These are phyloP conservation scores for Spondyliosoma cantharus DNA, from an alignment of 2,797 vertebrate species.

Conservation along the genomic window DNA sequence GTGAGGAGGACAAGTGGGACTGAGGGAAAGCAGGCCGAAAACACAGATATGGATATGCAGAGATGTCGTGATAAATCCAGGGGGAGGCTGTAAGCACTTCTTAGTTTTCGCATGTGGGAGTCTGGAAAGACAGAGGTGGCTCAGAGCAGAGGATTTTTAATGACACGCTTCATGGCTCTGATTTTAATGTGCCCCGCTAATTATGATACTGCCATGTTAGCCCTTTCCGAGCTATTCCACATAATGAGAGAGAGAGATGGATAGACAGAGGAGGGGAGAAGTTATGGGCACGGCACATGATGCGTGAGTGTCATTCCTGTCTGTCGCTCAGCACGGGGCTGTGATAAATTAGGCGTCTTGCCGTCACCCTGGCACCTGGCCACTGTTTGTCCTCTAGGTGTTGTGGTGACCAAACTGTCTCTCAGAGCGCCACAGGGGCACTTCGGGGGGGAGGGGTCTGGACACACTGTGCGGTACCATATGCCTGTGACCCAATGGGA, in stretches of 20 bases:
- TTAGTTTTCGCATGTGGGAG: conserved; percentile 40
- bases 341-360: conserved; percentile 65
- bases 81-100: conserved; percentile 32
- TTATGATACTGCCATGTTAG: conserved; percentile 65
- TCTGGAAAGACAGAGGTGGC: conserved; percentile 39
- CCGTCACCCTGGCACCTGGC: conserved; percentile 67
- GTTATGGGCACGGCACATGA: not conserved
- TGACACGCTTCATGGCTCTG: conserved; percentile 64
- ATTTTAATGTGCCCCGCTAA: conserved; percentile 74
- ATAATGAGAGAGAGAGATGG: conserved; percentile 28
- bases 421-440: conserved; percentile 39
- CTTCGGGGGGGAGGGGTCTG: conserved; percentile 27
- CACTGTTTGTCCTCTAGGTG: conserved; percentile 75
- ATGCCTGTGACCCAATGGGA: conserved; percentile 12
- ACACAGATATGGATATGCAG: conserved; percentile 15
- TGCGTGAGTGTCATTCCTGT: conserved; percentile 48
- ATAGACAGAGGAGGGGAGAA: conserved; percentile 28
- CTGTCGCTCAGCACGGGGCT: conserved; percentile 39
- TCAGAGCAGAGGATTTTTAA: conserved; percentile 64
- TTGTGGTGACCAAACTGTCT: conserved; percentile 68
- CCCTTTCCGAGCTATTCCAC: conserved; percentile 57
- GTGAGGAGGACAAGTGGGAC: conserved; percentile 19
- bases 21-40: conserved; percentile 19
- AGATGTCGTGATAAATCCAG: conserved; percentile 52
- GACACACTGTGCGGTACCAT: conserved; percentile 17